Evolutionary conservation across 1,140 invertebrate genomes (phyloP), one percentile per base, ranked within the genome.

Genomic region (Bicyclus anynana): DNA sequence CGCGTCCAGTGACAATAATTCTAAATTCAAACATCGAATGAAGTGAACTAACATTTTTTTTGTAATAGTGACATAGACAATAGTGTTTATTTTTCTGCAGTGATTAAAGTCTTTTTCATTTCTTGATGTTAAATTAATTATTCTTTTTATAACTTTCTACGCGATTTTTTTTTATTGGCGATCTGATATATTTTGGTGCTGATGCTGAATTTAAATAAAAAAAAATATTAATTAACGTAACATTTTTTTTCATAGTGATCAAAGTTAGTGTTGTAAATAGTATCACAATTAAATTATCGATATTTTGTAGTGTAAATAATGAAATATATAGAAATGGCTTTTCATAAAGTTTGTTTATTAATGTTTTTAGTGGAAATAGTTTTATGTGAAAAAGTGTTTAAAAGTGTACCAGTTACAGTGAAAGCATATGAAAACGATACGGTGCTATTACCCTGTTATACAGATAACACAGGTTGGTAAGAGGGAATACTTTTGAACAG

Each of bases 341-440:
- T 44, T 46, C 27, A 17, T 21, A 46, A 52, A 47, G 27, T 52
- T 16, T 35, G 54, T 9, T 44, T 54, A 21, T 59, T 57, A 10
- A 51, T 64, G 4, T 64, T 59, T 38, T 13, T 61, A 21, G 17
- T 54, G 17, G 52, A 67, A 53, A 5, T 56, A 2, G 35, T 52
- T 10, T 49, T 53, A 18, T 40, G 76, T 66, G 80, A 82, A 37
- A 74, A 75, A 49, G 71, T 76, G 17, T 84, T 84, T 69, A 89
- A 91, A 64, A 93, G 92, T 83, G 86, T 91, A 12, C 92, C 94
- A 0, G 93, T 93, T 1, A 93, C 91, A n/a, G 91, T 95, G 7
- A 94, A 94, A 76, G 92, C 91, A 5, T 92, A 90, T 50, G 93
- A 94, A 77, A 94, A 94, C 74, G 92, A 94, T 53, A 94, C 92